These are phyloP conservation scores for Hemiscyllium ocellatum DNA, from an alignment of 2,113 vertebrate genomes.

Conservation along the genomic window DNA sequence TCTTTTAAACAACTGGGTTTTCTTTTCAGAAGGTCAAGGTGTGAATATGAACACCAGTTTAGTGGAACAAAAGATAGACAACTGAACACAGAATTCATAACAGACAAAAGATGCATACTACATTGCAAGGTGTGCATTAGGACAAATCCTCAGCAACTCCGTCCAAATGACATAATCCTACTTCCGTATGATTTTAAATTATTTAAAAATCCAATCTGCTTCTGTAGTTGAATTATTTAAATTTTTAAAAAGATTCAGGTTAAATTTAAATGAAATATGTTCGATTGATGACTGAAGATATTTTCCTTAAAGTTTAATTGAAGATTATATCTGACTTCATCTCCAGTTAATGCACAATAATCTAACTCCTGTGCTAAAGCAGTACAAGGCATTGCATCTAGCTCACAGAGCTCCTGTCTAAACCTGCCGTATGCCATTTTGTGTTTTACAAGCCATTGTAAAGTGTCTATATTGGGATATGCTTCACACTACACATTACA, in stretches of 20 bases:
- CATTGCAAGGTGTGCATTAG: not conserved
- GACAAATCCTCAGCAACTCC: not conserved
- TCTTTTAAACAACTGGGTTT: not conserved
- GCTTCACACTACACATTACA: not conserved
- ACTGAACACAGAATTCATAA: not conserved
- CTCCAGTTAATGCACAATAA: not conserved
- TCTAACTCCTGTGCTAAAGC: not conserved
- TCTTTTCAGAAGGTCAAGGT: not conserved
- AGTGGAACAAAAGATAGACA: too few relatives aligned
- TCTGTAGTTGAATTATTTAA: constrained; percentile 20
- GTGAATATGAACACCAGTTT: not conserved
- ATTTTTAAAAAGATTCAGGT: not conserved
- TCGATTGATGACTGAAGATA: constrained; percentile 4
- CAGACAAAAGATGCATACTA: not conserved
- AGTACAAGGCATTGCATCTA: not conserved
- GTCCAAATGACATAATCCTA: not conserved
- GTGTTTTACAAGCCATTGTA: not conserved
- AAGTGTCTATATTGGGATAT: not conserved
- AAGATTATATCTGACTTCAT: not conserved
- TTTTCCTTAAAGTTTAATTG: not conserved
- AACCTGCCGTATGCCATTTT: too few relatives aligned
- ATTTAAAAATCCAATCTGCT: constrained; percentile 16
- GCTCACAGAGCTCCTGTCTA: not conserved
- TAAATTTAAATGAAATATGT: not conserved
- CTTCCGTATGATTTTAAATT: constrained; percentile 3